phyloP scores from a whole-genome alignment of 2,888 invertebrate species.

The Drosophila ochracea region DNA sequence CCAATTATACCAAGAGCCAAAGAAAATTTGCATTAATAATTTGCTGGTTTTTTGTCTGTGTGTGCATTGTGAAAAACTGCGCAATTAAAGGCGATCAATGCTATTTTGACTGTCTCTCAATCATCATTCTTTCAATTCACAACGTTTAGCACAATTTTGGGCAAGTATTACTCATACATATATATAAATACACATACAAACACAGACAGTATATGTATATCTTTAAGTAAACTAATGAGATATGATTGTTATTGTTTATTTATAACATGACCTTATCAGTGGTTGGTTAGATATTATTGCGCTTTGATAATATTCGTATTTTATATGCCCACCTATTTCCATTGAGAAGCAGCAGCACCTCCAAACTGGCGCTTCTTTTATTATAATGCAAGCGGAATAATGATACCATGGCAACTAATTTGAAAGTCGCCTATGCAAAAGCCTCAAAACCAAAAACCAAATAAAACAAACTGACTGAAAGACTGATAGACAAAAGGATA shows the following conservation, averaged over 20 bases:
- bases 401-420: conserved; percentile 6
- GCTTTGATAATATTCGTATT: conserved; percentile 6
- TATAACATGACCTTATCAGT: conserved; percentile 44
- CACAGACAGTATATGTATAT: background rate
- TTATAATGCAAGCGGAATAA: conserved; percentile 1
- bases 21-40: conserved; percentile 68
- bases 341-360: background rate
- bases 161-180: conserved; percentile 46
- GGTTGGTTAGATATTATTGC: conserved; percentile 15
- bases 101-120: conserved; percentile 44
- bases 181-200: background rate
- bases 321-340: conserved; percentile 6
- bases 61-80: conserved; percentile 62
- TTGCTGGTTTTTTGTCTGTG: conserved; percentile 28
- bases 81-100: conserved; percentile 68
- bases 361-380: conserved; percentile 8
- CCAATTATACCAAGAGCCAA: conserved; percentile 32
- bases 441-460: background rate
- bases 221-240: conserved; percentile 25
- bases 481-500: background rate
- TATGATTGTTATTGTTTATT: conserved; percentile 56
- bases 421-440: background rate
- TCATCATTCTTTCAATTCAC: conserved; percentile 26
- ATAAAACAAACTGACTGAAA: background rate
- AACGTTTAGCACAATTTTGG: conserved; percentile 40